phyloP scores from a whole-genome alignment of 2,888 invertebrate species.

The Xylocampa areola region DNA sequence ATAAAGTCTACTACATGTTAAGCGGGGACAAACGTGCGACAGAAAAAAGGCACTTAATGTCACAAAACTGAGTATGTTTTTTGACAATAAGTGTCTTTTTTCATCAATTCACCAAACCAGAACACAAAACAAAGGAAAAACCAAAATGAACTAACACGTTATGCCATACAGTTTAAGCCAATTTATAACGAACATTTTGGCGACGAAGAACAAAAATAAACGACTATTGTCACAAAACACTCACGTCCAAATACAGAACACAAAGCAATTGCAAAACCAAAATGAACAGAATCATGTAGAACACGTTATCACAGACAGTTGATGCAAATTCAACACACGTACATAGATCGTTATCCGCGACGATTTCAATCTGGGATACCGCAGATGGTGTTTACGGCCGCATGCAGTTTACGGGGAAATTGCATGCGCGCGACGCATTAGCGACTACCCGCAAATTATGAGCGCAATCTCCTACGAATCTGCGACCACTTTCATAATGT shows the following conservation, averaged over 20 bases:
- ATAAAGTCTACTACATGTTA: too few species aligned
- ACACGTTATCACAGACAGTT: conserved; percentile 33
- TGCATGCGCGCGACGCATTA: conserved; percentile 73
- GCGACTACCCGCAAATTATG: conserved; percentile 65
- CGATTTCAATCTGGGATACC: conserved; percentile 67
- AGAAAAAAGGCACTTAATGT: too few species aligned
- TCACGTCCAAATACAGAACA: neutral
- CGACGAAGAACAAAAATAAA: too few species aligned
- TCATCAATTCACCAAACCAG: too few species aligned
- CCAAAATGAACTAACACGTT: too few species aligned
- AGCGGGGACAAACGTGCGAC: too few species aligned
- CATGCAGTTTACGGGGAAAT: conserved; percentile 72
- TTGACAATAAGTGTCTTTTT: too few species aligned
- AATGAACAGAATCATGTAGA: conserved; percentile 13
- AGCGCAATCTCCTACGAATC: conserved; percentile 63
- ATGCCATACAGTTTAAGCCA: too few species aligned
- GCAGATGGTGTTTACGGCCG: conserved; percentile 64
- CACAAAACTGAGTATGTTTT: too few species aligned
- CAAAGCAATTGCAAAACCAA: conserved; percentile 13
- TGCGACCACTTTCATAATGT: conserved; percentile 50
- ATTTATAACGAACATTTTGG: too few species aligned
- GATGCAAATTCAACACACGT: conserved; percentile 46
- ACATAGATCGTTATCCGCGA: conserved; percentile 52
- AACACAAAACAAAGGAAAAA: too few species aligned
- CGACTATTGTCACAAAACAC: too few species aligned